Conservation (phyloP, 2,797 vertebrate genomes). For the Ammospiza maritima region DNA sequence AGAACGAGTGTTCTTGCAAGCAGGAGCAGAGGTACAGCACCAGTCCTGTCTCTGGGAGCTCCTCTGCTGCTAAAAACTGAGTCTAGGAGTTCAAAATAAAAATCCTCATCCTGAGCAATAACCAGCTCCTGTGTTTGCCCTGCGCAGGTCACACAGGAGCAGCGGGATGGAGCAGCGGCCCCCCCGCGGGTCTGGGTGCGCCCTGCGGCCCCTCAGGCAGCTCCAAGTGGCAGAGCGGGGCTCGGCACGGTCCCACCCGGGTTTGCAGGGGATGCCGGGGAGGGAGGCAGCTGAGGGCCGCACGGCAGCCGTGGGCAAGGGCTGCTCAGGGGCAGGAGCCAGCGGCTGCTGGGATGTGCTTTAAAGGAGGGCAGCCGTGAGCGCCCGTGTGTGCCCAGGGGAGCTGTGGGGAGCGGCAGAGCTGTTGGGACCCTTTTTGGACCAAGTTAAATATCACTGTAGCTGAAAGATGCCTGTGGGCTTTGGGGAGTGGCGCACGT, state of each 20-base stretch:
- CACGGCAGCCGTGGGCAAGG: fast-evolving
- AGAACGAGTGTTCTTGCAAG: background rate
- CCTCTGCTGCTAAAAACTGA: background rate
- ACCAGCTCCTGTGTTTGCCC: background rate
- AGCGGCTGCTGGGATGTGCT: fast-evolving
- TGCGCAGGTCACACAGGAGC: background rate
- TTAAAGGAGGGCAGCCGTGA: background rate
- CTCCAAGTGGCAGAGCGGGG: fast-evolving
- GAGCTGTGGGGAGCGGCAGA: fast-evolving
- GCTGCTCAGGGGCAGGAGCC: background rate
- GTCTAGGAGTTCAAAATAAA: background rate
- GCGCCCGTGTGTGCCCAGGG: fast-evolving
- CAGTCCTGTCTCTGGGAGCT: background rate
- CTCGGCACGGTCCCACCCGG: fast-evolving
- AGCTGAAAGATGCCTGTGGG: fast-evolving
- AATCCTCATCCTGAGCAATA: fast-evolving
- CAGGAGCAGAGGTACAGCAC: background rate
- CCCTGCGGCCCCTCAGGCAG: background rate
- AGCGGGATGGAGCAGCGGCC: background rate
- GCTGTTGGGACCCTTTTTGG: background rate
- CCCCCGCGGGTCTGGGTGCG: fast-evolving
- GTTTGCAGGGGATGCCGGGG: fast-evolving
- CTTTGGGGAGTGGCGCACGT: background rate
- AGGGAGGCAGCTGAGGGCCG: background rate
- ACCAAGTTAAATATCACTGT: background rate